These are phyloP conservation scores for Macquaria ambigua DNA, from an alignment of 2,113 vertebrate genomes.

Conservation along the genomic window DNA sequence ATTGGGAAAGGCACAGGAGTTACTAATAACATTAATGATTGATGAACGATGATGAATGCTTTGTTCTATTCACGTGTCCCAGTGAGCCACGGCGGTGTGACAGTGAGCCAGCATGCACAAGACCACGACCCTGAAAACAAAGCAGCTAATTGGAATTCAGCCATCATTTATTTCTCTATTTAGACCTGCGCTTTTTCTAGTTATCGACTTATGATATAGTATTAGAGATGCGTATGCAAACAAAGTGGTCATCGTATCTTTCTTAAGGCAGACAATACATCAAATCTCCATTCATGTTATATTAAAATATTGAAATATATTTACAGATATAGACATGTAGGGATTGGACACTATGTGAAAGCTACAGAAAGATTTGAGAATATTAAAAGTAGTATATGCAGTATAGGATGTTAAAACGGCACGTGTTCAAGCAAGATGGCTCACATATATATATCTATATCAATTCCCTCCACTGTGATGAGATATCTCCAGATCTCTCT, in stretches of 20 bases:
- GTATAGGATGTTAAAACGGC: neutral
- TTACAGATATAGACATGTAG: neutral
- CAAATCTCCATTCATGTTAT: neutral
- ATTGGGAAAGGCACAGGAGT: neutral
- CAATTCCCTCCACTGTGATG: neutral
- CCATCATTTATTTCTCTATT: neutral
- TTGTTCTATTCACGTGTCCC: neutral
- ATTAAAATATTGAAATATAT: neutral
- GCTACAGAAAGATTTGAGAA: neutral
- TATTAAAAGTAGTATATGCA: neutral
- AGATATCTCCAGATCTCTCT: neutral
- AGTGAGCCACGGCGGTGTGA: too few species aligned
- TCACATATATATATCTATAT: neutral
- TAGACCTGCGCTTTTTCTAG: neutral
- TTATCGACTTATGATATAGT: neutral
- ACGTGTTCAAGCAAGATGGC: too few species aligned
- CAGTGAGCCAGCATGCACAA: neutral
- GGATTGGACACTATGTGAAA: neutral
- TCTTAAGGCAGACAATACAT: neutral
- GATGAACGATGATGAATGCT: neutral
- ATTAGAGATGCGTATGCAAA: neutral
- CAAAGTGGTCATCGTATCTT: neutral
- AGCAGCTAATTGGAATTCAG: neutral
- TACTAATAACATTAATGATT: neutral
- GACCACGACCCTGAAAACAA: neutral